Percentiles rank a stretch among this genome's conserved stretches.
Conservation (phyloP, 2,113 vertebrate genomes). For the Castor canadensis region DNA sequence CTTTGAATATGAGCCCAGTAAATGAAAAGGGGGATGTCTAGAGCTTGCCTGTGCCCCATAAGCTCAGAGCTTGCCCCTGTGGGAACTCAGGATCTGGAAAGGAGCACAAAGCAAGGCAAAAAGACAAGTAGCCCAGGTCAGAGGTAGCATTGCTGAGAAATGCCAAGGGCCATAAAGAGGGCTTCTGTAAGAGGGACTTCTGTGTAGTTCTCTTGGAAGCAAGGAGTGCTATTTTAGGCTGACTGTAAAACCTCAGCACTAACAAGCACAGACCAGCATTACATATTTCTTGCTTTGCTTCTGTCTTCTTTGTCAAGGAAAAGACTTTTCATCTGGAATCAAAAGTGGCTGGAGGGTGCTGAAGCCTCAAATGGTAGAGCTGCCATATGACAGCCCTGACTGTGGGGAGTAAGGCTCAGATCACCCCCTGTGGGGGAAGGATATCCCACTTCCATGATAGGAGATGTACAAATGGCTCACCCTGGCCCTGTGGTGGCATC, state of each 20-base stretch:
- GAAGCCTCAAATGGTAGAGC: not conserved
- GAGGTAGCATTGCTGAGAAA: not conserved
- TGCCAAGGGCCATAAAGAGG: not conserved
- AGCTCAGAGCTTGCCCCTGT: too few species aligned
- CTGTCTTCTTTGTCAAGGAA: not conserved
- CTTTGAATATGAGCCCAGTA: not conserved
- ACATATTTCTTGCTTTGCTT: not conserved
- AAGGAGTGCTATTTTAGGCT: not conserved
- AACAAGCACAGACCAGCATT: not conserved
- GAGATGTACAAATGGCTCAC: not conserved
- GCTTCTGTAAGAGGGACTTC: not conserved
- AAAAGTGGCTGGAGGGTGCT: not conserved
- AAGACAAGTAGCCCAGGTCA: not conserved
- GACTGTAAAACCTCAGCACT: not conserved
- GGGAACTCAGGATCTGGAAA: not conserved
- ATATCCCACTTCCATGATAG: rapidly evolving
- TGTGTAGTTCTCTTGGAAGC: not conserved
- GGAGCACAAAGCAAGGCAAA: not conserved
- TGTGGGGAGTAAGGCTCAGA: not conserved
- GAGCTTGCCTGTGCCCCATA: not conserved
- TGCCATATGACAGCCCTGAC: rapidly evolving
- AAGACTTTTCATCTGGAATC: slow-evolving; percentile 2
- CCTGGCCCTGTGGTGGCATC: not conserved
- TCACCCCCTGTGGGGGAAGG: not conserved
- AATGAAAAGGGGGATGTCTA: too few species aligned